phyloP scores from a whole-genome alignment of 2,888 invertebrate species.

The Parnassius apollo region DNA sequence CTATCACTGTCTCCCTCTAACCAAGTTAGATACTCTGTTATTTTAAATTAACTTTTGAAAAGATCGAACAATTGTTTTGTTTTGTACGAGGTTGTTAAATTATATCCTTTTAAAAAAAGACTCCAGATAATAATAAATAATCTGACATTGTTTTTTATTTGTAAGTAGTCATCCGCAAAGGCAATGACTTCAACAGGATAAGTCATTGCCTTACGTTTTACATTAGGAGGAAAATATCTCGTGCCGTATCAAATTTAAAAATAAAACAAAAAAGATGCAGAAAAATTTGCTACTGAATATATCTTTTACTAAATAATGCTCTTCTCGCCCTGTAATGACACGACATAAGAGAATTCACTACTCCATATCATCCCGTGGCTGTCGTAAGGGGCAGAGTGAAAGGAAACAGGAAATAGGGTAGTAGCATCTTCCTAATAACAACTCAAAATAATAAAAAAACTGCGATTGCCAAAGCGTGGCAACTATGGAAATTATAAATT shows the following conservation, averaged over 20 bases:
- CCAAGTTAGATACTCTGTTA: slow-evolving; percentile 35
- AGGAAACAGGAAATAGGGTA: no score
- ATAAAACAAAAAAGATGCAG: no score
- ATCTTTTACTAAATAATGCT: no score
- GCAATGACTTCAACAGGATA: slow-evolving; percentile 12
- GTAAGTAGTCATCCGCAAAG: slow-evolving; percentile 10
- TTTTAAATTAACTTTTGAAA: slow-evolving; percentile 32
- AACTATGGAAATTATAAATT: no score
- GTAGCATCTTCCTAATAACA: no score
- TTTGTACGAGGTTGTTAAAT: slow-evolving; percentile 16
- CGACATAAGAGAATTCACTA: no score
- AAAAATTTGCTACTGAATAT: no score
- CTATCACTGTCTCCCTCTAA: slow-evolving; percentile 34
- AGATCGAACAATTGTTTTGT: slow-evolving; percentile 24
- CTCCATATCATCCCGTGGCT: no score
- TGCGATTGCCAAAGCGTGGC: no score
- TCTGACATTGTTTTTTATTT: slow-evolving; percentile 4
- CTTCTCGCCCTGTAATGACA: no score
- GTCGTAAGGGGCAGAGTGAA: no score
- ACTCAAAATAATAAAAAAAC: no score
- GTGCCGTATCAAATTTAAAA: not conserved
- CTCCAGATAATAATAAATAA: slow-evolving; percentile 1
- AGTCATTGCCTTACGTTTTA: slow-evolving; percentile 20
- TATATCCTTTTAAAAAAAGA: slow-evolving; percentile 13
- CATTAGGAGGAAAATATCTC: slow-evolving; percentile 6